Evolutionary conservation across 2,888 invertebrate genomes (phyloP).

Genomic region (Drosophila rellima): DNA sequence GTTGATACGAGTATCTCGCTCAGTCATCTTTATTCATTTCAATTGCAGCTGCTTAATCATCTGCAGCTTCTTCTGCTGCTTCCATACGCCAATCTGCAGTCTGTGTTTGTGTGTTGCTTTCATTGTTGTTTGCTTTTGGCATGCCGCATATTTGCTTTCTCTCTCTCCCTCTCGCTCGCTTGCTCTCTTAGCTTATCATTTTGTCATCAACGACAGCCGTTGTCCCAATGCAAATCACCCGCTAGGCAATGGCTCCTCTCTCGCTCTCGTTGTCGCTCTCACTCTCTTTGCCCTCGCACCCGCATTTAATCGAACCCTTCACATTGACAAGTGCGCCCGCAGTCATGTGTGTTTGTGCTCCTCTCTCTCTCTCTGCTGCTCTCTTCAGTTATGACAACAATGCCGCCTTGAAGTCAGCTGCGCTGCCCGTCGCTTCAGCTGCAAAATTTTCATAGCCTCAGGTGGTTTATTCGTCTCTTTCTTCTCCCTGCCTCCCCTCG

Average conservation of each 20-base stretch:
- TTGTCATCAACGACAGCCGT: constrained; percentile 60
- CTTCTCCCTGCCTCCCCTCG: not conserved
- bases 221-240: constrained; percentile 59
- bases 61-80: constrained; percentile 6
- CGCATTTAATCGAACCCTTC: constrained; percentile 60
- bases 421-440: constrained; percentile 38
- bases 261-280: not conserved
- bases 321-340: constrained; percentile 63
- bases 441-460: constrained; percentile 62
- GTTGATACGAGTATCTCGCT: constrained; percentile 9
- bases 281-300: constrained; percentile 7
- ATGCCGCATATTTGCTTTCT: constrained; percentile 20
- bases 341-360: constrained; percentile 35
- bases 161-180: not conserved
- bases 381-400: constrained; percentile 52
- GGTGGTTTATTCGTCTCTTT: constrained; percentile 52
- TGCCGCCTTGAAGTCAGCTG: constrained; percentile 61
- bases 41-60: constrained; percentile 42
- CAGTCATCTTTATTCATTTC: constrained; percentile 40
- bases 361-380: not conserved
- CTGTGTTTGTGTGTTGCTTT: constrained; percentile 32
- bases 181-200: constrained; percentile 52
- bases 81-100: constrained; percentile 1
- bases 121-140: constrained; percentile 48
- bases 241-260: constrained; percentile 42